Conservation (phyloP, 2,113 vertebrate genomes). For the Megaceryle torquata region DNA sequence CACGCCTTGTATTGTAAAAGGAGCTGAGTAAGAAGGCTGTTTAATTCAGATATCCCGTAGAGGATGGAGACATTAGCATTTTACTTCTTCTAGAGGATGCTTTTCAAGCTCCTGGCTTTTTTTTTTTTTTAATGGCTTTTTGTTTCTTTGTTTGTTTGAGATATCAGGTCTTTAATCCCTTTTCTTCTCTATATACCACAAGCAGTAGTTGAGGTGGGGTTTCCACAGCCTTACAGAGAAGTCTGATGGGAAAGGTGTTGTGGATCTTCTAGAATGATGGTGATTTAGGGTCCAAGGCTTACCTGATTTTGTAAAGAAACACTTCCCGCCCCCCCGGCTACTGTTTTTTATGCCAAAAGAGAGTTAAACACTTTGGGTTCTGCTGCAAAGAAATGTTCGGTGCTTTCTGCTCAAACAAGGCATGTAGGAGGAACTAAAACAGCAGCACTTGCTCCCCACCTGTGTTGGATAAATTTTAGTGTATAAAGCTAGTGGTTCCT, state of each 20-base stretch:
- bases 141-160: not conserved
- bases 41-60: not conserved
- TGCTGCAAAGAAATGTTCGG: not conserved
- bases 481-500: not conserved
- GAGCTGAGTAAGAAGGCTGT: not conserved
- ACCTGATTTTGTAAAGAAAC: not conserved
- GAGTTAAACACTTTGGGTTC: not conserved
- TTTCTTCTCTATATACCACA: not conserved
- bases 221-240: not conserved
- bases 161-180: not conserved
- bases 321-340: not conserved
- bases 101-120: not conserved
- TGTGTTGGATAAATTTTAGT: not conserved
- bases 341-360: not conserved
- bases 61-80: not conserved
- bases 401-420: not conserved
- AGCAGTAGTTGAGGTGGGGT: not conserved
- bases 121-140: too few species aligned
- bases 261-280: not conserved
- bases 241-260: not conserved
- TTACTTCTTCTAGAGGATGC: not conserved
- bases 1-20: not conserved
- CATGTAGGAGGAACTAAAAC: not conserved
- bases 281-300: not conserved
- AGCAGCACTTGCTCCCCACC: not conserved